Percentiles rank a stretch among this genome's conserved stretches.
phyloP scores from a whole-genome alignment of 2,888 invertebrate species.

The Magallana nippona region DNA sequence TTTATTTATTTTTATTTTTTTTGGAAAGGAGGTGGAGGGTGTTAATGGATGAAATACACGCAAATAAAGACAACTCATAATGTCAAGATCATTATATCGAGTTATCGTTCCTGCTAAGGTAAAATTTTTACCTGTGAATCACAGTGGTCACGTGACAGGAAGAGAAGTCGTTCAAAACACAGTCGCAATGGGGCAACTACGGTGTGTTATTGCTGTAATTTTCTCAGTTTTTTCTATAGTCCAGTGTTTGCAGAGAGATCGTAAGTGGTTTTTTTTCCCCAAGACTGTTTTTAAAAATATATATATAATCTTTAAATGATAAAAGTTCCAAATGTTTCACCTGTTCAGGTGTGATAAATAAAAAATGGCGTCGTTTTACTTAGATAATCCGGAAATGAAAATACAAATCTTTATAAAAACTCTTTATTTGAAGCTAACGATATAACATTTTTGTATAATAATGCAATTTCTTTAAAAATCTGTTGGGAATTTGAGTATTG shows the following conservation, averaged over 20 bases:
- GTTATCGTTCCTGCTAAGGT: too few species aligned
- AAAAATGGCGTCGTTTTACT: constrained; percentile 29
- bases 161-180: constrained; percentile 29
- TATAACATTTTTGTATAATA: too few species aligned
- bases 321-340: neutral
- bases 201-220: constrained; percentile 28
- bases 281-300: neutral
- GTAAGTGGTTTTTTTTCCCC: neutral
- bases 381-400: constrained; percentile 8
- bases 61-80: too few species aligned
- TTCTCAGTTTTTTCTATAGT: constrained; percentile 7
- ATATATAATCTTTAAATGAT: neutral
- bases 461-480: too few species aligned
- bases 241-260: constrained; percentile 36
- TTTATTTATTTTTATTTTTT: too few species aligned
- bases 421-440: neutral
- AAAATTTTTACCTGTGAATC: neutral
- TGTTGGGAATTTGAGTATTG: too few species aligned
- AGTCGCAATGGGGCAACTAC: constrained; percentile 57
- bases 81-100: too few species aligned
- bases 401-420: neutral
- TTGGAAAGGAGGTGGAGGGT: too few species aligned
- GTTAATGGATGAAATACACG: too few species aligned
- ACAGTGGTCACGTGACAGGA: constrained; percentile 30
- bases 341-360: constrained; percentile 33